Percentiles rank a stretch among this genome's conserved stretches.
These are phyloP conservation scores for Macquaria ambigua DNA, from an alignment of 2,113 vertebrate genomes.

Conservation along the genomic window DNA sequence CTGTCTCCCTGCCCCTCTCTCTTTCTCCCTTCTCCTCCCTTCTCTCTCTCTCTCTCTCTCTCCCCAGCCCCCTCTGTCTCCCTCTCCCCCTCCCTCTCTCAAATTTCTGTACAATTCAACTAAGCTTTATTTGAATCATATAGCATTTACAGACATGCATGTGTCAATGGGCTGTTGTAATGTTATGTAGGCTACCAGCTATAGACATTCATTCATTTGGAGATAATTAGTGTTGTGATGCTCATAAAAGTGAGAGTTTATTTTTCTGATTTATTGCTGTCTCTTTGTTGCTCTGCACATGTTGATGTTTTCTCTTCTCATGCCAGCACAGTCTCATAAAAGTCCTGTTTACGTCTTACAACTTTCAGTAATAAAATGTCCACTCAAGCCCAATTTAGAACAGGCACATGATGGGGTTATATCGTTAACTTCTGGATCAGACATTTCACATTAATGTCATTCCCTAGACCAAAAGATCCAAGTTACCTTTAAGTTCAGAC, in stretches of 20 bases:
- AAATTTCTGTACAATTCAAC: slow-evolving; percentile 10
- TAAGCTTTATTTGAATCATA: slow-evolving; percentile 36
- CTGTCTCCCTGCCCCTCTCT: not conserved
- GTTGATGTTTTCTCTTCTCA: not conserved
- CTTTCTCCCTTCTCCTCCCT: not conserved
- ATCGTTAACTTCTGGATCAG: not conserved
- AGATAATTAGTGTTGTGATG: not conserved
- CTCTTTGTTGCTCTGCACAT: not conserved
- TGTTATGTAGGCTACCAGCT: not conserved
- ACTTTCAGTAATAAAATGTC: not conserved
- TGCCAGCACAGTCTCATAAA: slow-evolving; percentile 5
- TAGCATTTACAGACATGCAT: slow-evolving; percentile 16
- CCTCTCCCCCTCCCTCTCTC: not conserved
- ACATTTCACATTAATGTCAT: not conserved
- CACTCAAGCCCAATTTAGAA: slow-evolving; percentile 1
- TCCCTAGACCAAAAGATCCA: not conserved
- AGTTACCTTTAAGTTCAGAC: not conserved
- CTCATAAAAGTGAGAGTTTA: not conserved
- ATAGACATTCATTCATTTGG: not conserved
- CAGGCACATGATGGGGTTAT: not conserved
- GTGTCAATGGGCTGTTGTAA: not conserved
- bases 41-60: not conserved
- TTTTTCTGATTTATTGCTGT: not conserved
- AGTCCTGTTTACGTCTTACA: not conserved
- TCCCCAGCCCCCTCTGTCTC: not conserved